A percentile compares a stretch with the other conserved stretches of the same genome.
Evolutionary conservation across 2,797 vertebrate species (phyloP).

Genomic region (Vultur gryphus): DNA sequence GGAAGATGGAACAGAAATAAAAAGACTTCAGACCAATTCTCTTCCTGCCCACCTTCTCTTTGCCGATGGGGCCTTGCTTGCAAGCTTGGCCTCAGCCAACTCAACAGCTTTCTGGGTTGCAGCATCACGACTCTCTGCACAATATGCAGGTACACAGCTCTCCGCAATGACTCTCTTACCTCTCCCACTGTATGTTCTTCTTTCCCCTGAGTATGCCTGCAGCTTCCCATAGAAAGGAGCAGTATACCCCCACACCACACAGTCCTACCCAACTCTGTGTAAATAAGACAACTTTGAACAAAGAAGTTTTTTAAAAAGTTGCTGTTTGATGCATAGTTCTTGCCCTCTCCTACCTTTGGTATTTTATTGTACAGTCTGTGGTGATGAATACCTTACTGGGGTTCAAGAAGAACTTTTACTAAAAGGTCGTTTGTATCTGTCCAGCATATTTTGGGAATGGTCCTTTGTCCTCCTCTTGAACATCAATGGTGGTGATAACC

Average conservation of each 20-base stretch:
- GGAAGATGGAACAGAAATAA: neutral
- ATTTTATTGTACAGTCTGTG: neutral
- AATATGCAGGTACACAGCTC: neutral
- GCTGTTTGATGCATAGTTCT: neutral
- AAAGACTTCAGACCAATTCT: neutral
- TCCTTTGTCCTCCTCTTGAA: conserved; percentile 78
- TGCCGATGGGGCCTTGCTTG: neutral
- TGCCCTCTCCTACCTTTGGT: neutral
- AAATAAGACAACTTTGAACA: neutral
- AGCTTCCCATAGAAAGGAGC: neutral
- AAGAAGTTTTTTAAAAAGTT: neutral
- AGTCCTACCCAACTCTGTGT: neutral
- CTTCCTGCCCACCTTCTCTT: neutral
- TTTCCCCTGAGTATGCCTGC: neutral
- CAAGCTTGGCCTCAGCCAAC: neutral
- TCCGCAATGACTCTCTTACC: too few relatives aligned
- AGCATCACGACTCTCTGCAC: neutral
- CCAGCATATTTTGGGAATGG: conserved; percentile 71
- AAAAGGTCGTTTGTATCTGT: conserved; percentile 28
- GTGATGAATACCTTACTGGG: neutral
- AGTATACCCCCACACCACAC: too few relatives aligned
- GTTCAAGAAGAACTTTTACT: neutral
- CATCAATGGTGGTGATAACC: conserved; percentile 81
- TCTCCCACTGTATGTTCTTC: neutral
- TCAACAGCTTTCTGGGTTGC: neutral